phyloP scores from a whole-genome alignment of 1,140 invertebrate genomes.

The Cyclina sinensis region DNA sequence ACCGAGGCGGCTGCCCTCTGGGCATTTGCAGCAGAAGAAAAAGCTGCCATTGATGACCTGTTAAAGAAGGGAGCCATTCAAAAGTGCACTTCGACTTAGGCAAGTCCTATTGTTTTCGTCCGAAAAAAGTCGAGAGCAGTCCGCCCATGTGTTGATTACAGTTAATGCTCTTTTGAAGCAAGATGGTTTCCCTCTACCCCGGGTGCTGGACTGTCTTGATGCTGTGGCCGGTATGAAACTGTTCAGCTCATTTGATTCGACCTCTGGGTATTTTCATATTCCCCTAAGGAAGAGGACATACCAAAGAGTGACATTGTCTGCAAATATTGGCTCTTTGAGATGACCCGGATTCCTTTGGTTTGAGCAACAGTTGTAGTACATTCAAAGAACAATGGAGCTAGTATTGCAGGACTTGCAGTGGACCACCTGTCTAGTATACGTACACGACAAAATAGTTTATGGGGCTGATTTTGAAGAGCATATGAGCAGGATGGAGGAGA shows the following conservation, averaged over 20 bases:
- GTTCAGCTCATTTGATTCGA: slow-evolving; percentile 34
- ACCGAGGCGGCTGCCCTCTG: neutral
- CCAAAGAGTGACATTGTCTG: slow-evolving; percentile 38
- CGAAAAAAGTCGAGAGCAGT: slow-evolving; percentile 11
- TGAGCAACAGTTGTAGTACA: neutral
- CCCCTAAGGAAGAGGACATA: slow-evolving; percentile 45
- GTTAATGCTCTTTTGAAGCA: neutral
- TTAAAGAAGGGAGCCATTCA: slow-evolving; percentile 6
- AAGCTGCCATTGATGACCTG: neutral
- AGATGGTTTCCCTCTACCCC: slow-evolving; percentile 6
- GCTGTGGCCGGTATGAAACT: slow-evolving; percentile 6
- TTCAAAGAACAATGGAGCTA: slow-evolving; percentile 37
- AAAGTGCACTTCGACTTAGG: slow-evolving; percentile 13
- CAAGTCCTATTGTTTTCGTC: too few species aligned
- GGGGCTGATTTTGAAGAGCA: too few species aligned
- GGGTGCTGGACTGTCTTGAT: slow-evolving; percentile 40
- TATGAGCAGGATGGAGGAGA: neutral
- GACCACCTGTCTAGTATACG: neutral
- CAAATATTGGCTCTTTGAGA: neutral
- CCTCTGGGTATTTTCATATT: slow-evolving; percentile 29
- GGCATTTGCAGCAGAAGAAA: slow-evolving; percentile 12
- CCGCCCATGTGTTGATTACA: slow-evolving; percentile 37
- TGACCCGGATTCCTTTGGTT: neutral
- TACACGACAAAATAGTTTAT: neutral
- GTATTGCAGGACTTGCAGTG: slow-evolving; percentile 4